A percentile compares a stretch with the other conserved stretches of the same genome.
phyloP scores from a whole-genome alignment of 2,113 vertebrate genomes.

The Orientallactaga bullata region DNA sequence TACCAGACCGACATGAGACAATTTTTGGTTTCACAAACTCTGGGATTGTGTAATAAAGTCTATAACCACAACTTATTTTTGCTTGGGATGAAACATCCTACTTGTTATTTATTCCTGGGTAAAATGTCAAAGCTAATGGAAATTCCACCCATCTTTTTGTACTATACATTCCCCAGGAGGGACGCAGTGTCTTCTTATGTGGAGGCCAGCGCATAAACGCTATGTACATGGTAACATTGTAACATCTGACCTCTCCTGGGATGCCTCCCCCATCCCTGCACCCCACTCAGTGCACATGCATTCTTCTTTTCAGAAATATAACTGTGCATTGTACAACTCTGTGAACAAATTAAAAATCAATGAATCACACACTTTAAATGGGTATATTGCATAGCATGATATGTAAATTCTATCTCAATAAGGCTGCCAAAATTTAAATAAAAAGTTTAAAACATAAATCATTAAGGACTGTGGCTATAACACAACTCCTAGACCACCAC shows the following conservation, averaged over 20 bases:
- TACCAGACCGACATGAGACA: constrained; percentile 45
- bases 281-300: background rate
- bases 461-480: background rate
- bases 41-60: constrained; percentile 59
- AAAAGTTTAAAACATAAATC: no score
- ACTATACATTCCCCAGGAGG: background rate
- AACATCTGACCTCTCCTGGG: background rate
- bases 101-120: constrained; percentile 68
- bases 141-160: constrained; percentile 53
- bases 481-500: no score
- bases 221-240: background rate
- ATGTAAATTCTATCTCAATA: background rate
- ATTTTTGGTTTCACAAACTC: constrained; percentile 60
- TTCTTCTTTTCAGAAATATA: background rate
- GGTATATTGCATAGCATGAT: background rate
- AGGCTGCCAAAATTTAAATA: constrained; percentile 3
- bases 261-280: background rate
- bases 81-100: constrained; percentile 50
- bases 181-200: background rate
- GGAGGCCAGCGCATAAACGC: background rate
- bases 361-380: background rate
- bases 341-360: constrained; percentile 15
- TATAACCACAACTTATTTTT: constrained; percentile 49
- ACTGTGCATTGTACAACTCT: background rate
- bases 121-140: constrained; percentile 67